Evolutionary conservation across 2,797 vertebrate genomes (phyloP), one percentile per base, ranked within the genome.

Genomic region (Coilia nasus): DNA sequence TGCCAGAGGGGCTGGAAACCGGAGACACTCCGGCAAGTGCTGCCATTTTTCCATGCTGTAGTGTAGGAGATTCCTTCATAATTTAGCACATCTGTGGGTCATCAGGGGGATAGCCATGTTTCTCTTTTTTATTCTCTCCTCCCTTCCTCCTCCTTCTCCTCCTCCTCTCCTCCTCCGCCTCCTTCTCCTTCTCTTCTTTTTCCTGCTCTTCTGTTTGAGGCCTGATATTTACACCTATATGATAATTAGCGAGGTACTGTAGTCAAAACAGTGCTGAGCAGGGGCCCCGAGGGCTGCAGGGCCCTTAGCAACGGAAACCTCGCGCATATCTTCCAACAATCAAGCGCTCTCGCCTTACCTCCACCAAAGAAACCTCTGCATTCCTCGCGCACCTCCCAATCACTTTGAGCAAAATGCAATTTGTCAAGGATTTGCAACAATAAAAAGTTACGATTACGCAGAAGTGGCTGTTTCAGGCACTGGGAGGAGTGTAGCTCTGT

Each of bases 201-300:
- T 41, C 35, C 50, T 54, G 9, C 50, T 54, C 31, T 85, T 75
- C 46, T 47, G 14, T 64, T 81, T 47, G 19, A 28, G 81, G 82
- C 82, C 2, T 83, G 86, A 84, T 86, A 88, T 85, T 87, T 85
- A 86, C 89, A 86, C 83, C 86, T 84, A 31, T 57, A 50, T 23
- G 59, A 87, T 81, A 60, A 84, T 84, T 81, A 83, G n/a, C 28
- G 83, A 82, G 44, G 71, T 64, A 54, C 50, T 3, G 2, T 54
- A 54, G 50, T 54, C 50, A 54, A 54, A 87, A 84, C 87, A 87
- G 15, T 31, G 64, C 35, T 81, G 57, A 28, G 31, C 46, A 28
- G 78, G 83, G 83, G 82, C 81, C 87, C 59, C 85, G 62, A 83
- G 28, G 28, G 56, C 56, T 21, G n/a, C 14, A 3, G 46, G 31